A percentile compares a stretch with the other conserved stretches of the same genome.
Conservation (phyloP, 2,113 vertebrate species). For the Sylvia atricapilla region DNA sequence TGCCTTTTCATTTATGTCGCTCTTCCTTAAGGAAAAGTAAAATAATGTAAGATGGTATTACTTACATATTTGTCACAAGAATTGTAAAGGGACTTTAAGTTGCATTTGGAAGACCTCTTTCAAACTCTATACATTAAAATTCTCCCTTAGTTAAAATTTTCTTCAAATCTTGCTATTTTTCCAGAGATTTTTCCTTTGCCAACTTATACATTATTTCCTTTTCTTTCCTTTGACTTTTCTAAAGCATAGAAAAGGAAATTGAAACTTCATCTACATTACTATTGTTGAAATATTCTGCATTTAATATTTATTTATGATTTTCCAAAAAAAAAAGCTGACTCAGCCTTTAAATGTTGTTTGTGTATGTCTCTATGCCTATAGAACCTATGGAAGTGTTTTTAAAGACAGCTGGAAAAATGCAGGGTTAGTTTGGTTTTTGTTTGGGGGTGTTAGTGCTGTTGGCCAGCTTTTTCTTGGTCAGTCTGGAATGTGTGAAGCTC, state of each 20-base stretch:
- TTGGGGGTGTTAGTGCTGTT: constrained; percentile 38
- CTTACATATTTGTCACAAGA: neutral
- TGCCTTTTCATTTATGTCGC: neutral
- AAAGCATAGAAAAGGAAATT: neutral
- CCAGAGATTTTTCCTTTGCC: neutral
- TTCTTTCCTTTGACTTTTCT: neutral
- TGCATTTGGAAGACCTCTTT: neutral
- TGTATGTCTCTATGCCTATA: neutral
- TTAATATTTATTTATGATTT: neutral
- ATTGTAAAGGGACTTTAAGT: neutral
- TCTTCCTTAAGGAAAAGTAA: neutral
- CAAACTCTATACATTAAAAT: neutral
- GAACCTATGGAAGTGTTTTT: neutral
- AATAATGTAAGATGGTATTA: neutral
- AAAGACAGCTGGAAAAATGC: neutral
- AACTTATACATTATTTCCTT: neutral
- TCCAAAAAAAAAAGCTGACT: neutral
- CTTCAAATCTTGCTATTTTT: neutral
- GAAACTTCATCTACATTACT: neutral
- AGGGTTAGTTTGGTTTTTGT: neutral
- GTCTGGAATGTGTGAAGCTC: constrained; percentile 65
- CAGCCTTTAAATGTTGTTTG: neutral
- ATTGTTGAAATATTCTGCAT: neutral
- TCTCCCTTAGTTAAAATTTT: neutral
- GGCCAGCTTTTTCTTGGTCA: constrained; percentile 59